Evolutionary conservation across 2,888 invertebrate species (phyloP).

Genomic region (Phytoseiulus persimilis): DNA sequence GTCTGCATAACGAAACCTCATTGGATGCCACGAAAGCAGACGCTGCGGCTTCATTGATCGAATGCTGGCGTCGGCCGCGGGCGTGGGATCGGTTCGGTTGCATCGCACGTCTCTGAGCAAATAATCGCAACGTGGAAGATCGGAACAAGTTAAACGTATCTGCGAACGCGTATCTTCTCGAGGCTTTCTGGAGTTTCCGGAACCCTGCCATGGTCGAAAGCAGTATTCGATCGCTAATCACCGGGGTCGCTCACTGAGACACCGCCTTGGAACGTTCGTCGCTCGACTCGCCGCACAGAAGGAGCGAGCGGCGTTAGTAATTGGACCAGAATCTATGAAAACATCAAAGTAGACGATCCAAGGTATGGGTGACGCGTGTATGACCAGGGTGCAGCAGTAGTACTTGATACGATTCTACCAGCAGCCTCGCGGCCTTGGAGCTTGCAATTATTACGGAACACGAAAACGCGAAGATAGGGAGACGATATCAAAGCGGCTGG

Average conservation of each 20-base stretch:
- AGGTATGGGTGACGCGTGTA: not conserved
- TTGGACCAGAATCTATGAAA: not conserved
- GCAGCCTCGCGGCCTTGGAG: not conserved
- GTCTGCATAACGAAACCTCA: not conserved
- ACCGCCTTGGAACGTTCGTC: not conserved
- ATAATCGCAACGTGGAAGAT: not conserved
- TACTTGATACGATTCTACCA: not conserved
- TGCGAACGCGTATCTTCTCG: not conserved
- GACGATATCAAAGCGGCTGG: not conserved
- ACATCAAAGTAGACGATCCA: not conserved
- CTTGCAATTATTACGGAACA: not conserved
- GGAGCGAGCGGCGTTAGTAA: not conserved
- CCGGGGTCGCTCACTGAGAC: not conserved
- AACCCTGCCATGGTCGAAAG: not conserved
- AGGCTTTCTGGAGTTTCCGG: not conserved
- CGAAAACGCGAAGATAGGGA: not conserved
- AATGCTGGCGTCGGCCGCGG: not conserved
- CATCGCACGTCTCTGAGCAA: not conserved
- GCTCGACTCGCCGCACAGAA: not conserved
- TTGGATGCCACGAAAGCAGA: not conserved
- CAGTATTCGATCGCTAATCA: not conserved
- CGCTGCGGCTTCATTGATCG: not conserved
- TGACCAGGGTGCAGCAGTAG: not conserved
- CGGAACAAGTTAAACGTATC: not conserved
- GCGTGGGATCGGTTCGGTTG: not conserved